Conservation (phyloP, 2,113 vertebrate genomes). For the Martes martes region DNA sequence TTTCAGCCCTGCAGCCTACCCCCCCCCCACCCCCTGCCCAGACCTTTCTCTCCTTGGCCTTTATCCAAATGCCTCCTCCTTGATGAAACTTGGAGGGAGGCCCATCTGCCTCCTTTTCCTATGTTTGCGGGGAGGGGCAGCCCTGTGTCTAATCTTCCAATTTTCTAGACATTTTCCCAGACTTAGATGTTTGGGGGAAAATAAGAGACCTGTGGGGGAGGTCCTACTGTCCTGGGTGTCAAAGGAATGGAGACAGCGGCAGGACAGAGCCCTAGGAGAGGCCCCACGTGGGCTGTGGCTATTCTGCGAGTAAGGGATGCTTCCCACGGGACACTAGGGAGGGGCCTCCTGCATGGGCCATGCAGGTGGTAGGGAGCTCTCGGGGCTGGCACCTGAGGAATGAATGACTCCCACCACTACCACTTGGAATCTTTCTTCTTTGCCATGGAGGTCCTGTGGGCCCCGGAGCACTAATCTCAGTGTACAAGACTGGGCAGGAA, state of each 20-base stretch:
- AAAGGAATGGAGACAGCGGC: neutral
- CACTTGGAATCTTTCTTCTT: neutral
- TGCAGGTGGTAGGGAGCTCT: accelerated
- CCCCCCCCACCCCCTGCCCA: no score
- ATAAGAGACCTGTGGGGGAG: neutral
- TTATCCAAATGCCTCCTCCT: neutral
- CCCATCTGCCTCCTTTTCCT: neutral
- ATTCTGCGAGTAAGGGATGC: neutral
- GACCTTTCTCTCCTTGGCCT: neutral
- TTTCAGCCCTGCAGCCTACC: accelerated
- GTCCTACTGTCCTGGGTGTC: neutral
- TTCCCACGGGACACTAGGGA: neutral
- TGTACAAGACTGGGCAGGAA: accelerated
- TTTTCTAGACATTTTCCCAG: neutral
- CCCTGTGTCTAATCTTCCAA: neutral
- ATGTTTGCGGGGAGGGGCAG: neutral
- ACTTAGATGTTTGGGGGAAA: neutral
- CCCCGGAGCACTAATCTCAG: neutral
- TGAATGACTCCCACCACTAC: accelerated
- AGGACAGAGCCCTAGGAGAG: neutral
- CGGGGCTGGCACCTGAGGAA: neutral
- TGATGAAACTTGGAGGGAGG: neutral
- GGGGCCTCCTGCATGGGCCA: neutral
- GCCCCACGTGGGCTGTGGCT: accelerated
- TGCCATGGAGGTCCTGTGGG: neutral